Base-by-base conservation (phyloP, 30 jellyfish, hydroid and myxozoan species). In the Morbakka virulenta region DNA sequence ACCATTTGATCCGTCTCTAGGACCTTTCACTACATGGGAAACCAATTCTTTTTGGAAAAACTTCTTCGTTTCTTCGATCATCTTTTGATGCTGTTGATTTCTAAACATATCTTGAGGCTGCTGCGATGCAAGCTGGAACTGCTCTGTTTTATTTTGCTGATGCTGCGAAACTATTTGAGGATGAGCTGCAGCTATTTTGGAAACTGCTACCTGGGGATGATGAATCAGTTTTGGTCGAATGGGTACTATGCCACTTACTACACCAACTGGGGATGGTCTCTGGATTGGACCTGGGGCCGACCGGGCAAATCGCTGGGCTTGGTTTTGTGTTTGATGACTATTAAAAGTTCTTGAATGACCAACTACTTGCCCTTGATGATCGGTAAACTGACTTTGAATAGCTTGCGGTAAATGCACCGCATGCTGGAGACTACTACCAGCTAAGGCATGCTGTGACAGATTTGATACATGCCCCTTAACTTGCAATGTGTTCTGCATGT, bases 1-100 rank as follows among this genome's bases (percentile, higher is more conserved):
- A n/a, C n/a, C n/a, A n/a, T n/a, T n/a, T n/a, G n/a, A n/a, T n/a
- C n/a, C n/a, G n/a, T n/a, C n/a, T n/a, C n/a, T n/a, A n/a, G n/a
- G n/a, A n/a, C n/a, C n/a, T n/a, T n/a, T n/a, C n/a, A n/a, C n/a
- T n/a, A n/a, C n/a, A n/a, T n/a, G n/a, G n/a, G n/a, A n/a, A n/a
- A n/a, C n/a, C n/a, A n/a, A n/a, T n/a, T n/a, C n/a, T n/a, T n/a
- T n/a, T n/a, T n/a, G n/a, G n/a, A 92, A 92, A 72, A 76, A 92
- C 63, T 67, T 83, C 93, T 87, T 78, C 2, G 98, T 85, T 31
- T 86, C 96, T 52, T 78, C 96, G 30, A 92, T 64, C 98, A 92
- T 92, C 47, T 92, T 92, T 79, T 92, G 96, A 27, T 87, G 95
- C 89, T 92, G 96, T 50, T 78, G 88, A 22, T 64, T 73, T 67